A percentile compares a stretch with the other conserved stretches of the same genome.
Evolutionary conservation across 2,888 invertebrate species (phyloP).

Genomic region (Chesias legatella): DNA sequence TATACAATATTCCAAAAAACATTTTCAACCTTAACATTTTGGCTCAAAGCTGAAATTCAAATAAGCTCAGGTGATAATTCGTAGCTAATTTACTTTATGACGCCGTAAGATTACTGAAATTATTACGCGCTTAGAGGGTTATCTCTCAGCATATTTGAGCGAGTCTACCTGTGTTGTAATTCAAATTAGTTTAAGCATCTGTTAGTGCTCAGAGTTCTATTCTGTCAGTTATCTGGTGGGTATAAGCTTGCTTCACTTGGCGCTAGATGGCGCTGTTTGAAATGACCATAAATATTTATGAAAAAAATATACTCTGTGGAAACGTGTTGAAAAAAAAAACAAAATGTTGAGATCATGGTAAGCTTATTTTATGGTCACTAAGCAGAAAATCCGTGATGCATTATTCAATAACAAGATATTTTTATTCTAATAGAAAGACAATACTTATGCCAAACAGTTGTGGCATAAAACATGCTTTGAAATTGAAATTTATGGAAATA

Average conservation of each 20-base stretch:
- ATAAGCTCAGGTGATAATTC: constrained; percentile 12
- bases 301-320: too few relatives aligned
- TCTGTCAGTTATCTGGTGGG: too few relatives aligned
- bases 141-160: constrained; percentile 10
- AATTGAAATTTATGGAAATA: constrained; percentile 23
- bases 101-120: constrained; percentile 24
- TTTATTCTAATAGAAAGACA: background rate
- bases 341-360: too few relatives aligned
- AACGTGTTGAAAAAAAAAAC: too few relatives aligned
- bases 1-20: constrained; percentile 13
- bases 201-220: too few relatives aligned
- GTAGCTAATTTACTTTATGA: constrained; percentile 25
- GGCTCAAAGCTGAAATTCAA: constrained; percentile 12
- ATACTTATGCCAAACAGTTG: background rate
- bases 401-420: background rate
- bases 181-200: too few relatives aligned
- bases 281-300: too few relatives aligned
- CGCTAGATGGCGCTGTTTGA: too few relatives aligned
- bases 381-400: too few relatives aligned
- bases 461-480: constrained; percentile 13
- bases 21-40: constrained; percentile 16
- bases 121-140: constrained; percentile 18
- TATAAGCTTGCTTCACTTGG: too few relatives aligned
- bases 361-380: too few relatives aligned
- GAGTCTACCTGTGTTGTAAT: background rate